Percentiles rank a stretch among this genome's conserved stretches.
Conservation (phyloP, 1,140 invertebrate genomes). For the Portunus trituberculatus region DNA sequence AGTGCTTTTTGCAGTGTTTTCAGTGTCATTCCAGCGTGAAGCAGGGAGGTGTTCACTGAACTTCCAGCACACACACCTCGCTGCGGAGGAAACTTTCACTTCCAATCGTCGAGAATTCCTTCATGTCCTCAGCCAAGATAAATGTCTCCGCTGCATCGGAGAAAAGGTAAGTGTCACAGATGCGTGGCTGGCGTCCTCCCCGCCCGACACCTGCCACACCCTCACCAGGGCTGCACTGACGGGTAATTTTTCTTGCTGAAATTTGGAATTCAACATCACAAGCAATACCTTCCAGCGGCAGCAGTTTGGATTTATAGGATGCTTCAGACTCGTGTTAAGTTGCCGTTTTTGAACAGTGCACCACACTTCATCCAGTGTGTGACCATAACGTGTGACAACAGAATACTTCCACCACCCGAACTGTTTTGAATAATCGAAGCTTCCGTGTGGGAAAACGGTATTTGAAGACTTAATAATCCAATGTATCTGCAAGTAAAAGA, state of each 20-base stretch:
- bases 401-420: not conserved
- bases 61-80: not conserved
- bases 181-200: not conserved
- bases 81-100: not conserved
- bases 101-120: not conserved
- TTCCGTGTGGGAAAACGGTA: not conserved
- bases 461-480: not conserved
- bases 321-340: too few relatives aligned
- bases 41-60: not conserved
- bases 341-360: too few relatives aligned
- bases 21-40: not conserved
- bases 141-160: not conserved
- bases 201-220: constrained; percentile 1
- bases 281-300: too few relatives aligned
- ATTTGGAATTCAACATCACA: too few relatives aligned
- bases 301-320: too few relatives aligned
- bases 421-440: not conserved
- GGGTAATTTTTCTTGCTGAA: not conserved
- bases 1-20: constrained; percentile 22
- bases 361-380: too few relatives aligned
- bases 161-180: not conserved
- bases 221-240: not conserved
- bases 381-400: not conserved
- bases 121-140: not conserved
- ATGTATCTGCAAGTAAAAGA: too few relatives aligned